Evolutionary conservation across 2,888 invertebrate species (phyloP).

Genomic region (Troides oblongomaculatus): DNA sequence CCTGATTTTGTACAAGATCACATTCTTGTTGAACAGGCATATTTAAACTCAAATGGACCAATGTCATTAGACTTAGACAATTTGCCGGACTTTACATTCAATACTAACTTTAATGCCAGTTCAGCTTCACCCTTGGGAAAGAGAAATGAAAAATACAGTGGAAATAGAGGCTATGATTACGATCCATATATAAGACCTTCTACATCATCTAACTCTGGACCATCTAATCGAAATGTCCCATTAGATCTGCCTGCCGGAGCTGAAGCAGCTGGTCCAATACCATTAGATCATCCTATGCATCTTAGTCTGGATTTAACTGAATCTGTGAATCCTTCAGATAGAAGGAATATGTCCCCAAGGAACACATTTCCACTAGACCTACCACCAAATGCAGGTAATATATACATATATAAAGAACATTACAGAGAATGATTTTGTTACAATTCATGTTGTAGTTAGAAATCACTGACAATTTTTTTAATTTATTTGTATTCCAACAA

Average conservation of each 20-base stretch:
- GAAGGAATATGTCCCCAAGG: slow-evolving; percentile 68
- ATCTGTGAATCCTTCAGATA: slow-evolving; percentile 69
- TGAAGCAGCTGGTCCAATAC: slow-evolving; percentile 59
- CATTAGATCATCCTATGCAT: slow-evolving; percentile 63
- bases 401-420: neutral
- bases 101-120: slow-evolving; percentile 70
- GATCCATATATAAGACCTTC: slow-evolving; percentile 60
- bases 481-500: too few species aligned
- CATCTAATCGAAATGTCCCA: slow-evolving; percentile 54
- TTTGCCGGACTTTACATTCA: slow-evolving; percentile 84
- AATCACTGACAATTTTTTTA: neutral
- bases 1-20: slow-evolving; percentile 96
- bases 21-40: slow-evolving; percentile 89
- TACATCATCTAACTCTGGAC: slow-evolving; percentile 52
- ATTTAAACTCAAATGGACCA: slow-evolving; percentile 78
- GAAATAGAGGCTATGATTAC: slow-evolving; percentile 63
- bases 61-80: slow-evolving; percentile 82
- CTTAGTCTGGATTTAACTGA: slow-evolving; percentile 72
- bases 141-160: slow-evolving; percentile 57
- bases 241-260: slow-evolving; percentile 63
- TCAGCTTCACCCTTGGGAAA: slow-evolving; percentile 64
- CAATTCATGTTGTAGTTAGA: neutral
- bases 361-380: slow-evolving; percentile 71
- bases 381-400: slow-evolving; percentile 68
- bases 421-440: neutral